Conservation (phyloP, 2,797 vertebrate species). For the Chanos chanos region DNA sequence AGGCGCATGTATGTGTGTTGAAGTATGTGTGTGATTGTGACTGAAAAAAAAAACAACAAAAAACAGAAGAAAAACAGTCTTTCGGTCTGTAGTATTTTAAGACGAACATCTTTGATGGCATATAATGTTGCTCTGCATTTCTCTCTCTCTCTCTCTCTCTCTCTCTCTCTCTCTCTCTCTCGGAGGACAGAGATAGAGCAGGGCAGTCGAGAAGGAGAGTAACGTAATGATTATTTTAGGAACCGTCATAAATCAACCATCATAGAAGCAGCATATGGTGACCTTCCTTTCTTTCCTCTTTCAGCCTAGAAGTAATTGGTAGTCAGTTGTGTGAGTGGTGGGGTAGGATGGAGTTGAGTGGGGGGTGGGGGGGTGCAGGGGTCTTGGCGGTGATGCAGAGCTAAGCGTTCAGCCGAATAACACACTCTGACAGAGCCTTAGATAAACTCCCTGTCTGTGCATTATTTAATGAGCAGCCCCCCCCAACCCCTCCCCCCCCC, state of each 20-base stretch:
- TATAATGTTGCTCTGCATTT: neutral
- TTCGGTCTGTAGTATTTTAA: too few species aligned
- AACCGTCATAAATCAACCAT: slow-evolving; percentile 41
- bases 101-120: too few species aligned
- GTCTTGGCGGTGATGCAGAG: slow-evolving; percentile 28
- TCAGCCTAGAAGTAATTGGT: slow-evolving; percentile 50
- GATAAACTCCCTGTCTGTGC: slow-evolving; percentile 39
- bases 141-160: neutral
- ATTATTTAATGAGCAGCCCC: slow-evolving; percentile 46
- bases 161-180: neutral
- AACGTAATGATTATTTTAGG: slow-evolving; percentile 54
- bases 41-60: too few species aligned
- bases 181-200: too few species aligned
- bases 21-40: too few species aligned
- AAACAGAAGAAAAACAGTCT: too few species aligned
- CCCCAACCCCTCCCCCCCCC: too few species aligned
- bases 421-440: slow-evolving; percentile 34
- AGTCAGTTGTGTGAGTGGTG: too few species aligned
- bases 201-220: neutral
- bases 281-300: slow-evolving; percentile 31
- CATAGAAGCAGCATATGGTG: slow-evolving; percentile 42
- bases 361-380: slow-evolving; percentile 8
- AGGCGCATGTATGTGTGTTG: too few species aligned
- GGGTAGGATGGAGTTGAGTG: slow-evolving; percentile 10
- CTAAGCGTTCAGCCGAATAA: slow-evolving; percentile 40